Percentiles rank a stretch among this genome's conserved stretches.
Evolutionary conservation across 2,797 vertebrate species (phyloP).

Genomic region (Sylvia borin): DNA sequence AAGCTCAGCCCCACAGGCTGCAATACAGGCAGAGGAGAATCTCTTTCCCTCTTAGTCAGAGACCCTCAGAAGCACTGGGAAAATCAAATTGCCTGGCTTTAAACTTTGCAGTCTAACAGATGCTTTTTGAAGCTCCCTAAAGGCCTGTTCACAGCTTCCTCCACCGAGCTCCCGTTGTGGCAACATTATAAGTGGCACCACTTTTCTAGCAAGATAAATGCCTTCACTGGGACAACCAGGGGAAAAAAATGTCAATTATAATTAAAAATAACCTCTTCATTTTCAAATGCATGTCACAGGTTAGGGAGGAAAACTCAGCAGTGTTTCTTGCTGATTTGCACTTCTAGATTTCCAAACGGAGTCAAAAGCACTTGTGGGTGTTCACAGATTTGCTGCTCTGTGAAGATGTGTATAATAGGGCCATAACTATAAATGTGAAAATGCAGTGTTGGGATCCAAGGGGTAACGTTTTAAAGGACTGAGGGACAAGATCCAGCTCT

Average conservation of each 20-base stretch:
- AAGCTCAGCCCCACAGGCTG: fast-evolving
- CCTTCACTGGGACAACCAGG: not conserved
- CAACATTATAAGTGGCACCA: not conserved
- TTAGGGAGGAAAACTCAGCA: not conserved
- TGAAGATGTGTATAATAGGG: not conserved
- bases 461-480: not conserved
- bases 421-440: not conserved
- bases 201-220: not conserved
- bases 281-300: not conserved
- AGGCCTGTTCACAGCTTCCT: not conserved
- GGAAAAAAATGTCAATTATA: not conserved
- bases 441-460: not conserved
- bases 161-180: not conserved
- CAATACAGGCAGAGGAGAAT: not conserved
- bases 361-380: not conserved
- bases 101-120: not conserved
- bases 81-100: not conserved
- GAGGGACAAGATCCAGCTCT: not conserved
- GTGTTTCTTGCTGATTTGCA: slow-evolving; percentile 12
- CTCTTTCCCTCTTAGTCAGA: not conserved
- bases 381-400: not conserved
- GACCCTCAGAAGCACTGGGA: not conserved
- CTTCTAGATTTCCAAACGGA: not conserved
- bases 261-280: slow-evolving; percentile 21
- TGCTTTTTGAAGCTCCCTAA: not conserved